phyloP scores from a whole-genome alignment of 2,797 vertebrate species.

The Cyclopterus lumpus region DNA sequence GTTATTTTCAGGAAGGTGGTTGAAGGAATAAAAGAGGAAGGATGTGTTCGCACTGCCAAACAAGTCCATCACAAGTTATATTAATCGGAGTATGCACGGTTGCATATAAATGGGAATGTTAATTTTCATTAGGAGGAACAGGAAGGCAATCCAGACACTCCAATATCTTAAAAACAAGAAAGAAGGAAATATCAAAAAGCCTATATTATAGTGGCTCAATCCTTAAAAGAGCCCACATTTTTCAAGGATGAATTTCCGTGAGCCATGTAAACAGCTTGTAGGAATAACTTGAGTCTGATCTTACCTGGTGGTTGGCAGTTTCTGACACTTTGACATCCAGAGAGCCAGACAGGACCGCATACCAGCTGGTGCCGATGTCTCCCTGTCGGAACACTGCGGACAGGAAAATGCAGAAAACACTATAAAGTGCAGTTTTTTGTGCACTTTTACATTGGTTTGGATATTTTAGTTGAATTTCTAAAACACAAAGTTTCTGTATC shows the following conservation, averaged over 20 bases:
- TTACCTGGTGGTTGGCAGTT: constrained; percentile 98
- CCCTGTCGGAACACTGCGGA: constrained; percentile 95
- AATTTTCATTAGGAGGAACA: neutral
- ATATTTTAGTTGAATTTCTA: neutral
- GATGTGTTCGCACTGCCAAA: neutral
- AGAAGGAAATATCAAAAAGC: neutral
- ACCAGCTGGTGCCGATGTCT: constrained; percentile 98
- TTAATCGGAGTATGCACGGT: neutral
- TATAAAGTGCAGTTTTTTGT: neutral
- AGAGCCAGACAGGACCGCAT: constrained; percentile 96
- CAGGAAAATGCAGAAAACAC: constrained; percentile 17
- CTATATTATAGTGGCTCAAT: neutral
- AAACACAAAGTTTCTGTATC: neutral
- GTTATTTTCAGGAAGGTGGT: neutral
- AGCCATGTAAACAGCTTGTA: neutral
- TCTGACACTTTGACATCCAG: constrained; percentile 99
- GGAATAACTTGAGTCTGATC: constrained; percentile 3
- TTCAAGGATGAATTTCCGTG: neutral
- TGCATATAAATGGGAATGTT: neutral
- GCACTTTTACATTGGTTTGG: neutral
- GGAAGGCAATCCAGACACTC: neutral
- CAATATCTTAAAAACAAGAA: neutral
- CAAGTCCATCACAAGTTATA: too few species aligned
- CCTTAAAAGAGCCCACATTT: neutral
- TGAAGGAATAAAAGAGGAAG: neutral